These are phyloP conservation scores for Ornithoptera alexandrae DNA, from an alignment of 2,888 invertebrate species.

Conservation along the genomic window DNA sequence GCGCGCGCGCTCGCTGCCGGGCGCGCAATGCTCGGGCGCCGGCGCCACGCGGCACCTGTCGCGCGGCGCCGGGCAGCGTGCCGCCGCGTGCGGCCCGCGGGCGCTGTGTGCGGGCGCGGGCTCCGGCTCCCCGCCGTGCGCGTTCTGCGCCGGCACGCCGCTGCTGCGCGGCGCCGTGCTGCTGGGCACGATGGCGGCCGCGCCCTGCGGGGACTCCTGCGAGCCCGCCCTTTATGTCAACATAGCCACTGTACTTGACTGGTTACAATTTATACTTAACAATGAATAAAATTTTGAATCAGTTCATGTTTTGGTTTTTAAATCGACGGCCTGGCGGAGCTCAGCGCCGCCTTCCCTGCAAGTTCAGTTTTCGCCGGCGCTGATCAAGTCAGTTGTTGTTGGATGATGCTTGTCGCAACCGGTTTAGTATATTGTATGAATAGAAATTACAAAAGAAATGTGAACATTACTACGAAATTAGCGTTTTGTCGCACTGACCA, in stretches of 20 bases:
- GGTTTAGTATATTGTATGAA: no score
- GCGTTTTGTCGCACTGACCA: no score
- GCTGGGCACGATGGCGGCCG: conserved; percentile 50
- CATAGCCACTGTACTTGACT: conserved; percentile 47
- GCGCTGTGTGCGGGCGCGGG: conserved; percentile 44
- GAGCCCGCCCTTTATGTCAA: conserved; percentile 57
- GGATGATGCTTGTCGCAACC: no score
- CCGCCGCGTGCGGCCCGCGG: conserved; percentile 37
- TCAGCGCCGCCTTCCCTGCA: no score
- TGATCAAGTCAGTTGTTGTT: no score
- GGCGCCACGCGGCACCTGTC: conserved; percentile 21
- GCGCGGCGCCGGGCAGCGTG: conserved; percentile 30
- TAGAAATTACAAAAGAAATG: no score
- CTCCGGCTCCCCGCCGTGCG: conserved; percentile 42
- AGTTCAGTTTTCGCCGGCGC: no score
- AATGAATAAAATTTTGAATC: conserved; percentile 15
- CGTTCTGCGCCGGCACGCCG: conserved; percentile 62
- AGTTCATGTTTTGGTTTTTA: background rate
- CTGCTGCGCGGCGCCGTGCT: conserved; percentile 46
- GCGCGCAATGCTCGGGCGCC: conserved; percentile 30
- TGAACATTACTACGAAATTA: no score
- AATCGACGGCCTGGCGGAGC: background rate
- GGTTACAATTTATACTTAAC: conserved; percentile 48
- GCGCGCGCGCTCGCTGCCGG: conserved; percentile 32
- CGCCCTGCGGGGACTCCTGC: conserved; percentile 55